These are phyloP conservation scores for Temnopleurus reevesii DNA, from an alignment of 53 echinoderm and acorn worm genomes.

Conservation along the genomic window DNA sequence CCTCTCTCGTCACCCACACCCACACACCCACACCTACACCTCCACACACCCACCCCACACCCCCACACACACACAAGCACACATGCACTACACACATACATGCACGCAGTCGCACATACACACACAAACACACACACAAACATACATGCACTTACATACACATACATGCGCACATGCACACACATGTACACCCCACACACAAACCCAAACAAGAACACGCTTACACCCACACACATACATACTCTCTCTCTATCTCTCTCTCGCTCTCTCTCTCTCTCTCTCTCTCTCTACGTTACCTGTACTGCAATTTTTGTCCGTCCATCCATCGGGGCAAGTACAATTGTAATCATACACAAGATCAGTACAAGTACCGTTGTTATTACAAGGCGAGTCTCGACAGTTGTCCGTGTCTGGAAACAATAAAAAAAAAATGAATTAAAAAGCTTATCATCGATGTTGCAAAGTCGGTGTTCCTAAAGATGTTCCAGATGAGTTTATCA, in stretches of 20 bases:
- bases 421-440: background rate
- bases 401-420: background rate
- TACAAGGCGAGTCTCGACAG: background rate
- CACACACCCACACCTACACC: too few species aligned
- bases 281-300: background rate
- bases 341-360: constrained; percentile 1
- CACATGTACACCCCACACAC: background rate
- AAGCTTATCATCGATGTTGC: too few species aligned
- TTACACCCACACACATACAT: too few species aligned
- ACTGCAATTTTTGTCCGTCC: constrained; percentile 27
- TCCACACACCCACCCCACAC: too few species aligned
- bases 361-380: background rate
- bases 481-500: too few species aligned
- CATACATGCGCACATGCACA: background rate
- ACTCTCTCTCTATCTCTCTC: too few species aligned
- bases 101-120: background rate
- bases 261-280: too few species aligned
- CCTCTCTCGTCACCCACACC: too few species aligned
- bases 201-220: background rate
- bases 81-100: background rate
- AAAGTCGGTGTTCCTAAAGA: too few species aligned
- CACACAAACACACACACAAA: background rate
- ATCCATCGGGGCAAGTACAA: background rate
- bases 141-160: background rate
- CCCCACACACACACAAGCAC: background rate